A percentile compares a stretch with the other conserved stretches of the same genome.
These are phyloP conservation scores for Mystacides longicornis DNA, from an alignment of 2,888 invertebrate species.

Conservation along the genomic window DNA sequence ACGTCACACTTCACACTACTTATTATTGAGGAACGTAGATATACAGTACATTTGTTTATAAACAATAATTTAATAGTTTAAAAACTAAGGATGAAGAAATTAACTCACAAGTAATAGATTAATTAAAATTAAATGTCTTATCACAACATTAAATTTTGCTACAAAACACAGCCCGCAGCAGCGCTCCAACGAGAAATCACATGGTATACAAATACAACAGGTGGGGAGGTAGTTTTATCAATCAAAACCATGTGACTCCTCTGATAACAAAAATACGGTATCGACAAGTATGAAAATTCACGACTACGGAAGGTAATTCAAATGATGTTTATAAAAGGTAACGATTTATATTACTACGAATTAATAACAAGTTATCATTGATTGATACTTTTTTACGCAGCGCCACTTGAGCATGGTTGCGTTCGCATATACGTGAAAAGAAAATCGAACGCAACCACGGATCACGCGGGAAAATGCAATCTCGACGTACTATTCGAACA, in stretches of 20 bases:
- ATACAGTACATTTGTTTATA: too few relatives aligned
- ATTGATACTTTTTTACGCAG: neutral
- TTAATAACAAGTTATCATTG: neutral
- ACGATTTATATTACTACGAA: neutral
- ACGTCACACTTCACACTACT: too few relatives aligned
- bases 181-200: too few relatives aligned
- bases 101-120: too few relatives aligned
- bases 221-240: neutral
- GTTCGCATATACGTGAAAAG: neutral
- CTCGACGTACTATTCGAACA: neutral
- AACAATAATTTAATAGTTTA: too few relatives aligned
- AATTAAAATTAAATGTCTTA: too few relatives aligned
- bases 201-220: too few relatives aligned
- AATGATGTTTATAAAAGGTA: neutral
- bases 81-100: too few relatives aligned
- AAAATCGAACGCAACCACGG: conserved; percentile 7
- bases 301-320: neutral
- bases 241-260: neutral
- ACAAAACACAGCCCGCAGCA: too few relatives aligned
- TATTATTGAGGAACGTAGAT: too few relatives aligned
- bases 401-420: neutral
- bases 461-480: conserved; percentile 10
- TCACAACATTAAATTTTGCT: too few relatives aligned
- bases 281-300: neutral
- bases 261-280: neutral